phyloP scores from a whole-genome alignment of 2,888 invertebrate genomes.

The Amiota communis region DNA sequence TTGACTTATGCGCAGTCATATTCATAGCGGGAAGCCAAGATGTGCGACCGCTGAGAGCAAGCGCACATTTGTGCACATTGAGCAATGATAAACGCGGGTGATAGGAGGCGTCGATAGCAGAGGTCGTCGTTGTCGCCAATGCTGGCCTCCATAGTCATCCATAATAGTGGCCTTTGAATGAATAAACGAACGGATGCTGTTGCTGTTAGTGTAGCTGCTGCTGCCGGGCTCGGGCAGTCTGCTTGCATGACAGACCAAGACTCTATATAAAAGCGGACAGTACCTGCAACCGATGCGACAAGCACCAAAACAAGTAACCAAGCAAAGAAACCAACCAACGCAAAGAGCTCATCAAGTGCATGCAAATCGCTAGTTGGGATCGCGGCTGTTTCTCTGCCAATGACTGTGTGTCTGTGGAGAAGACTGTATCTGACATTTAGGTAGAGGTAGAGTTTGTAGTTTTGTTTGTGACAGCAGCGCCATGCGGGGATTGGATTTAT shows the following conservation, averaged over 20 bases:
- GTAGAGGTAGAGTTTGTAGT: neutral
- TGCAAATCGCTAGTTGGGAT: constrained; percentile 57
- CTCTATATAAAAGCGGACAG: neutral
- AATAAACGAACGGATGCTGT: neutral
- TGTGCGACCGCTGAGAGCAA: constrained; percentile 16
- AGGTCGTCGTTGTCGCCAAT: constrained; percentile 7
- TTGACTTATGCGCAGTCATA: constrained; percentile 61
- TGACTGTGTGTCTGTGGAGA: constrained; percentile 10
- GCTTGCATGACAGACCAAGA: neutral
- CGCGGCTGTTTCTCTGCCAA: constrained; percentile 39
- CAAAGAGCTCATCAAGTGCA: constrained; percentile 52
- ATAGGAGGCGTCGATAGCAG: neutral
- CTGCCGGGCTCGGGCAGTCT: neutral
- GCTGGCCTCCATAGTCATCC: no score
- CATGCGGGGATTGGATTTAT: constrained; percentile 46
- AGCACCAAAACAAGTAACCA: neutral
- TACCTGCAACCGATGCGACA: constrained; percentile 5
- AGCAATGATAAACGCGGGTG: neutral
- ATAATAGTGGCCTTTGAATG: no score
- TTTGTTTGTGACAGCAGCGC: neutral
- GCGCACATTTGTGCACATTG: neutral
- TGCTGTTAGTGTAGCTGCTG: constrained; percentile 2
- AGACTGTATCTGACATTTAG: neutral
- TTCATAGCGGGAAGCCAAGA: constrained; percentile 56
- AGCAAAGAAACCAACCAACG: constrained; percentile 8